Evolutionary conservation across 2,797 vertebrate species (phyloP).

Genomic region (Rhinella marina): DNA sequence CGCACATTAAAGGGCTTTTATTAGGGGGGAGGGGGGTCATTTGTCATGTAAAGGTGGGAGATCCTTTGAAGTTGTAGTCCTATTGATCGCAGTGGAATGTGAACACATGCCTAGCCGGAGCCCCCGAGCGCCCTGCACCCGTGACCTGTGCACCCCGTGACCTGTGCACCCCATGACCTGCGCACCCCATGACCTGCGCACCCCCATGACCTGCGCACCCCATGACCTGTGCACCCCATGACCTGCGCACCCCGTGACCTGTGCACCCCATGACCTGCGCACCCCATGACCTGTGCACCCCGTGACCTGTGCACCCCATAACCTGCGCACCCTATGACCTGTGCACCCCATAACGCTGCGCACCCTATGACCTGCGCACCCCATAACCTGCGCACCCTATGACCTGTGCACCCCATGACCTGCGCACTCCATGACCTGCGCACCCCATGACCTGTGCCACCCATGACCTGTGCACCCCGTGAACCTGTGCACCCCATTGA

Average conservation of each 20-base stretch:
- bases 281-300: background rate
- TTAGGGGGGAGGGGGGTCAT: background rate
- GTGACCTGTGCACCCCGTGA: background rate
- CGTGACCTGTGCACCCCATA: background rate
- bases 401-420: background rate
- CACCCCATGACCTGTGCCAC: no score
- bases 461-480: background rate
- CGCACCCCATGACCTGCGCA: background rate
- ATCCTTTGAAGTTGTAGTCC: background rate
- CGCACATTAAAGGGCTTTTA: background rate
- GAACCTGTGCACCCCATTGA: background rate
- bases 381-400: no score
- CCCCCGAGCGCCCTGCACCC: no score
- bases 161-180: no score
- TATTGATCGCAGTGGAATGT: background rate
- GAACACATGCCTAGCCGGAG: background rate
- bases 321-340: no score
- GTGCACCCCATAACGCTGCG: background rate
- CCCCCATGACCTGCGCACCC: no score
- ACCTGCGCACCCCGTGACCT: no score
- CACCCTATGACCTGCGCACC: no score
- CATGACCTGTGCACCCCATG: background rate
- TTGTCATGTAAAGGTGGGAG: conserved; percentile 9
- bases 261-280: background rate
- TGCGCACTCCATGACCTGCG: background rate